A percentile compares a stretch with the other conserved stretches of the same genome.
Evolutionary conservation across 2,888 invertebrate genomes (phyloP).

Genomic region (Vannuccia rotundouncinata): DNA sequence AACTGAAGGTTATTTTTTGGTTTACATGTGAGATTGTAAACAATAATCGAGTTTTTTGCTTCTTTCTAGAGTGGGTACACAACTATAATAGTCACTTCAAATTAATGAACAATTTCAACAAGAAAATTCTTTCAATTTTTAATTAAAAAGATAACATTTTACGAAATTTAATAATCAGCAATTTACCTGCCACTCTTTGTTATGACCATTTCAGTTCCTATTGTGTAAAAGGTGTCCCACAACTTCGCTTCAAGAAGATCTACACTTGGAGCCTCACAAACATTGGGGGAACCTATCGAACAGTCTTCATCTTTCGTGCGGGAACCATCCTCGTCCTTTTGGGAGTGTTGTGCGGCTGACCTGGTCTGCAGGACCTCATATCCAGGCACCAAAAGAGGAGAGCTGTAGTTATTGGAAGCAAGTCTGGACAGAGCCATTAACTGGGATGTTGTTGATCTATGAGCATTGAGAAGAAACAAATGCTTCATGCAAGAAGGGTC

Average conservation of each 20-base stretch:
- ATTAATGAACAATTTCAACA: too few species aligned
- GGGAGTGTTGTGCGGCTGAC: not conserved
- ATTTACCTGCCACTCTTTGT: constrained; percentile 96
- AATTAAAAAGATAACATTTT: too few species aligned
- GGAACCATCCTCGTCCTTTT: not conserved
- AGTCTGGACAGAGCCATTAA: not conserved
- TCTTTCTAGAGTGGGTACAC: too few species aligned
- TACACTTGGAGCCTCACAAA: constrained; percentile 84
- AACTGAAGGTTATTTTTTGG: too few species aligned
- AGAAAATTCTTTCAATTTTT: too few species aligned
- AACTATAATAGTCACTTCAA: too few species aligned
- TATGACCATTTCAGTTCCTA: constrained; percentile 99
- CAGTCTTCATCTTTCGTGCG: not conserved
- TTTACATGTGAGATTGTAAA: too few species aligned
- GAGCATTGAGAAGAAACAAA: too few species aligned
- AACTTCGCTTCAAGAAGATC: constrained; percentile 94
- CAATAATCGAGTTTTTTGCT: too few species aligned
- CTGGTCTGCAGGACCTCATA: not conserved
- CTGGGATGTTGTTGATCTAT: too few species aligned
- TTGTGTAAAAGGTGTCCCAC: constrained; percentile 96
- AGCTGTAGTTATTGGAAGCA: too few species aligned
- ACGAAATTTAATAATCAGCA: too few species aligned
- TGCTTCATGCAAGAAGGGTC: not conserved
- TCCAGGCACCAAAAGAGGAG: not conserved
- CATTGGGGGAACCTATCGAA: not conserved